Conservation (phyloP, 2,113 vertebrate species). For the Egretta garzetta region DNA sequence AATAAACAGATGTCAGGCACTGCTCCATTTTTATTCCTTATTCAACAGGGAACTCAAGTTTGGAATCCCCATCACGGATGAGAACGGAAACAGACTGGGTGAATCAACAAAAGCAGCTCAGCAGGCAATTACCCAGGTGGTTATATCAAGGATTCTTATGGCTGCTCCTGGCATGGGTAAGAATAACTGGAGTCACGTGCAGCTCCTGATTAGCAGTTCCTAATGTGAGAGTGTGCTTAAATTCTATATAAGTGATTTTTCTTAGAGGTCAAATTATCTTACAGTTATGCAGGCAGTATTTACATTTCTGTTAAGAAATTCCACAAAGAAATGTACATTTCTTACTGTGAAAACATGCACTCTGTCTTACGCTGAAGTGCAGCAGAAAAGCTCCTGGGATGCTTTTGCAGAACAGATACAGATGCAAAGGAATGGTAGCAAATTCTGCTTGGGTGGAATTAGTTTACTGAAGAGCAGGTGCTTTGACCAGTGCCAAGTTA, state of each 20-base stretch:
- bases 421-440: neutral
- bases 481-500: neutral
- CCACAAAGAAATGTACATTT: neutral
- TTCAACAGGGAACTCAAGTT: conserved; percentile 88
- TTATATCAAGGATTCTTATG: conserved; percentile 97
- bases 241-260: neutral
- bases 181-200: neutral
- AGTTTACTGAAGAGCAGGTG: neutral
- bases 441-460: neutral
- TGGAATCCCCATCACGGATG: conserved; percentile 92
- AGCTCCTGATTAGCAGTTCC: neutral
- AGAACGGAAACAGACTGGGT: conserved; percentile 90
- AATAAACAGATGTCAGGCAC: neutral
- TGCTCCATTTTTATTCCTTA: neutral
- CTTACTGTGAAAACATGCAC: neutral
- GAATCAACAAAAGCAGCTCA: conserved; percentile 92
- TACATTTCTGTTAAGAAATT: neutral
- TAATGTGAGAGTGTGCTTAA: neutral
- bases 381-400: neutral
- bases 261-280: neutral
- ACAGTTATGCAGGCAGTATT: neutral
- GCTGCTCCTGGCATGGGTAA: conserved; percentile 97
- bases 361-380: neutral
- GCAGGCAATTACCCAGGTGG: conserved; percentile 94
- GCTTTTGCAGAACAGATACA: neutral